Conservation (phyloP, 2,113 vertebrate species). For the Notechis scutatus region DNA sequence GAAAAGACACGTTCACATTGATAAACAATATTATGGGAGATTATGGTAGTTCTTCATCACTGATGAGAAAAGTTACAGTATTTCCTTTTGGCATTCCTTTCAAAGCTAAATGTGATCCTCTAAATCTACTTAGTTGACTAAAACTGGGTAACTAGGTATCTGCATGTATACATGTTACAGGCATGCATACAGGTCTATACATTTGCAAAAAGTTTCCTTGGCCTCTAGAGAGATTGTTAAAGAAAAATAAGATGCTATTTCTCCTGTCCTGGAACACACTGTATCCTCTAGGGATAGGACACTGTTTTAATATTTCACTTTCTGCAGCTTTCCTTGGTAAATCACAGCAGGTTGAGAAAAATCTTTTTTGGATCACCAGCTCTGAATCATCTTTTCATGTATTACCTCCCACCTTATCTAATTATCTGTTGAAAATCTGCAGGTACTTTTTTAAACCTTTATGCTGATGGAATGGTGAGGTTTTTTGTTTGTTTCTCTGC, state of each 20-base stretch:
- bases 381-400: neutral
- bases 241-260: neutral
- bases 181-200: neutral
- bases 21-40: neutral
- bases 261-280: neutral
- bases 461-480: neutral
- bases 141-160: neutral
- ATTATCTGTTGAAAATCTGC: constrained; percentile 2
- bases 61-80: neutral
- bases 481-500: neutral
- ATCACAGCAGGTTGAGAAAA: neutral
- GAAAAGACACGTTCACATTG: neutral
- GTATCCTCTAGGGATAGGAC: neutral
- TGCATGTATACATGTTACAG: neutral
- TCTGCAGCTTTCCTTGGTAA: neutral
- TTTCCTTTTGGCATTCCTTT: neutral
- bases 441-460: neutral
- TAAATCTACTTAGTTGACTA: neutral
- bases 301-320: neutral
- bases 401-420: neutral
- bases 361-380: neutral
- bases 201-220: neutral
- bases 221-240: neutral
- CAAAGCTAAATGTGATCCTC: neutral
- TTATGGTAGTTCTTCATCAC: neutral